Evolutionary conservation across 2,113 vertebrate species (phyloP), one percentile per base, ranked within the genome.

Genomic region (Eubucco bourcierii): DNA sequence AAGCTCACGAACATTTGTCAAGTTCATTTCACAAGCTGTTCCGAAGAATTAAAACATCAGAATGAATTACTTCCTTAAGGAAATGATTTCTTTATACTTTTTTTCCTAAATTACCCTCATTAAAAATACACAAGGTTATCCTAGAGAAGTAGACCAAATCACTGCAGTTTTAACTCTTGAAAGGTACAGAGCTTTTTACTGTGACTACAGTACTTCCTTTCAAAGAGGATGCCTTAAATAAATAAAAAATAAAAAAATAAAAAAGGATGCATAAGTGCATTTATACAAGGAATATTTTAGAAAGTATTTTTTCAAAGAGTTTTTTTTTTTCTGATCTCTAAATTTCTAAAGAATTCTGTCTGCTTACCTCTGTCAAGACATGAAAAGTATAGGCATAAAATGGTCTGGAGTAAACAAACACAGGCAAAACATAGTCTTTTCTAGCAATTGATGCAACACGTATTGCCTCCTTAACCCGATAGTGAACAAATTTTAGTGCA

Each of bases 351-450:
- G 20, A 89, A 25, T 5, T 83, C 44, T 80, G 2, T 66, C 74
- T 90, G 71, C 97, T 97, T 97, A 99, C 99, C 98, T 99, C 96
- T 90, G 98, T 98, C 61, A 99, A 98, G 94, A 97, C 97, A 88
- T 98, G 94, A 84, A 98, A 98, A 31, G 98, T 98, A 79, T 99
- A 98, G 66, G 98, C 98, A 87, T 99, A 99, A 97, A 99, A 99
- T 64, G 98, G 98, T 84, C 98, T 98, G 95, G 98, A 98, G 94
- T 99, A 99, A 93, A 99, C 97, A 95, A 99, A 99, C 72, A 99
- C 98, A 7, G 98, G 98, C 70, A 99, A 96, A 46, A 94, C 91
- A 18, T 97, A 98, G 96, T 99, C 98, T 8, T 93, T 94, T 33
- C 93, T 97, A 60, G 98, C 97, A 61, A 98, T 97, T 27, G 98